These are phyloP conservation scores for Acropternis orthonyx DNA, from an alignment of 2,797 vertebrate genomes.

Conservation along the genomic window DNA sequence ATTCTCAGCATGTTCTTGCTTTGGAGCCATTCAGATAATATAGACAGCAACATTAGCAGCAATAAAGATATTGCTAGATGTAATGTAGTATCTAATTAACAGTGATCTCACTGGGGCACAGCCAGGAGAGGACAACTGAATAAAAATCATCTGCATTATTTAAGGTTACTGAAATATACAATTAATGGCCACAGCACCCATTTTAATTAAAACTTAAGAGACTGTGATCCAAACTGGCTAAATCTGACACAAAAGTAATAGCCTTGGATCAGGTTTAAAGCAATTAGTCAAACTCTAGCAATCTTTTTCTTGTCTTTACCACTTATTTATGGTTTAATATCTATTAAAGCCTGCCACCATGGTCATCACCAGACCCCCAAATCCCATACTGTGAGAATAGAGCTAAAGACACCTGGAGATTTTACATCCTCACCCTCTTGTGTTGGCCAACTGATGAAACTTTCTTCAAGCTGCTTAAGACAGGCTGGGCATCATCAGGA, in stretches of 20 bases:
- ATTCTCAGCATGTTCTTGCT: slow-evolving; percentile 48
- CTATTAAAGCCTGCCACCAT: background rate
- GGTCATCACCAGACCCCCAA: rapidly evolving
- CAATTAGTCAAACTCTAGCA: background rate
- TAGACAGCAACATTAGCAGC: slow-evolving; percentile 50
- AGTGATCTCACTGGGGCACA: slow-evolving; percentile 38
- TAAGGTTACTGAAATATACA: slow-evolving; percentile 31
- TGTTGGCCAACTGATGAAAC: rapidly evolving
- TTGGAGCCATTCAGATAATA: slow-evolving; percentile 24
- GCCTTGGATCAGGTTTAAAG: background rate
- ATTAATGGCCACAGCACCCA: background rate
- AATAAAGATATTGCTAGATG: slow-evolving; percentile 43
- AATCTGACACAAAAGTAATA: background rate
- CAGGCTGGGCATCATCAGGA: background rate
- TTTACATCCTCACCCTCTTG: background rate
- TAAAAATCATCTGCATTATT: slow-evolving; percentile 30
- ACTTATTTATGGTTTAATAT: background rate
- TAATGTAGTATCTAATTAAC: slow-evolving; percentile 58
- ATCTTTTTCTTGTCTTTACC: background rate
- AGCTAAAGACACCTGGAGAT: background rate
- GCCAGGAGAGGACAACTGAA: slow-evolving; percentile 33
- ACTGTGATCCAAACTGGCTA: background rate
- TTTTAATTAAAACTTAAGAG: slow-evolving; percentile 47
- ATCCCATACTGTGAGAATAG: background rate
- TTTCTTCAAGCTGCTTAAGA: background rate